Conservation (phyloP, 2,888 invertebrate genomes). For the Dorcus hopei region DNA sequence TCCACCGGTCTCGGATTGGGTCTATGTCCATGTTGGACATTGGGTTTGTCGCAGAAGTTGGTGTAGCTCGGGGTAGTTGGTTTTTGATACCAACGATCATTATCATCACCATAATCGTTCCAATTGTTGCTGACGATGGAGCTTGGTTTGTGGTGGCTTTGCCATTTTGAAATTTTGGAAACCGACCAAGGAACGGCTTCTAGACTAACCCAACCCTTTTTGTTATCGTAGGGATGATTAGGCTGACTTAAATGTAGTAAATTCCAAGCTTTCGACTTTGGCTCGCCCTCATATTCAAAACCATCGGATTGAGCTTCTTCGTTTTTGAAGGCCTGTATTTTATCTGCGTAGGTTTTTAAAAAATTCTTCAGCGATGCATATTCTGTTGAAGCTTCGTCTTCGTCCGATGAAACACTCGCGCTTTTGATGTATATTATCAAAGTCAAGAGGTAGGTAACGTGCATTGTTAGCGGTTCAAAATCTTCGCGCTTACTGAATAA, state of each 20-base stretch:
- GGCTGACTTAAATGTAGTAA: conserved; percentile 53
- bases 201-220: conserved; percentile 73
- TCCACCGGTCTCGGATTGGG: conserved; percentile 15
- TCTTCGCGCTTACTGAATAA: conserved; percentile 19
- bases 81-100: neutral
- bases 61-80: too few species aligned
- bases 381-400: conserved; percentile 51
- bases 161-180: conserved; percentile 79
- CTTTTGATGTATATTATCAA: neutral
- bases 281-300: conserved; percentile 15
- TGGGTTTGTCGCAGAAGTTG: too few species aligned
- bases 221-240: conserved; percentile 63
- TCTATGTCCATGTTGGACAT: neutral
- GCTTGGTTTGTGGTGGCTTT: conserved; percentile 55
- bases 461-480: conserved; percentile 1
- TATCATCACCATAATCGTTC: conserved; percentile 11
- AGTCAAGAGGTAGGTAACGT: neutral
- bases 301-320: neutral
- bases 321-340: neutral
- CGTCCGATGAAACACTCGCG: conserved; percentile 37
- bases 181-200: conserved; percentile 78
- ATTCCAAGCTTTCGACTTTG: conserved; percentile 55
- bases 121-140: conserved; percentile 26
- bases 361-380: conserved; percentile 56
- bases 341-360: conserved; percentile 57